A percentile compares a stretch with the other conserved stretches of the same genome.
These are phyloP conservation scores for Bombus terrestris DNA, from an alignment of 1,140 invertebrate genomes.

Conservation along the genomic window DNA sequence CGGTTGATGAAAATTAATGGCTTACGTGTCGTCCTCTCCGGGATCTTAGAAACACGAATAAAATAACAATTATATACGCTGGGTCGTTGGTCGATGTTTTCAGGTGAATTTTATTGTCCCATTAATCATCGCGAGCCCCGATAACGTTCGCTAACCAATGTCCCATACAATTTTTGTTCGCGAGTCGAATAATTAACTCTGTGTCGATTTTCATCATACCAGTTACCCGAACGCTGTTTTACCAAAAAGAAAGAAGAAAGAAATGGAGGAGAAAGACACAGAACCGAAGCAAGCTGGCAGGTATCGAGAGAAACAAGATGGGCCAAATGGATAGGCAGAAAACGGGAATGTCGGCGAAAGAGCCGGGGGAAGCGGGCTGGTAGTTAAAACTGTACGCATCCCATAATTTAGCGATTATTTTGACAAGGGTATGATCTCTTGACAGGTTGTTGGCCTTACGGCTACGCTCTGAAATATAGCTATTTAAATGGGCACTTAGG, in stretches of 20 bases:
- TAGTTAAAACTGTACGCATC: conserved; percentile 76
- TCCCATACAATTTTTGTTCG: conserved; percentile 59
- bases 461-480: conserved; percentile 74
- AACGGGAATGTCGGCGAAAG: conserved; percentile 68
- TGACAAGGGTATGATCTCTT: conserved; percentile 81
- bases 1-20: conserved; percentile 62
- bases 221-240: conserved; percentile 20
- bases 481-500: conserved; percentile 75
- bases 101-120: conserved; percentile 58
- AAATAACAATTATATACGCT: conserved; percentile 50
- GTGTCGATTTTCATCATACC: neutral
- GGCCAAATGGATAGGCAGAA: conserved; percentile 72
- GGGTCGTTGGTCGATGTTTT: conserved; percentile 28
- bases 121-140: conserved; percentile 60
- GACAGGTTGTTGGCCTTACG: conserved; percentile 77
- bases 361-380: conserved; percentile 56
- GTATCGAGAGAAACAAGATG: conserved; percentile 61
- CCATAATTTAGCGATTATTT: conserved; percentile 82
- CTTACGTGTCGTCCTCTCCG: neutral
- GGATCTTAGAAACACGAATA: conserved; percentile 44
- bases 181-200: conserved; percentile 16
- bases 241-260: neutral
- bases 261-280: conserved; percentile 5
- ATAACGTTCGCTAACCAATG: conserved; percentile 62
- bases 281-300: conserved; percentile 43